Conservation (phyloP, 2,888 invertebrate genomes). For the Spodoptera exigua region DNA sequence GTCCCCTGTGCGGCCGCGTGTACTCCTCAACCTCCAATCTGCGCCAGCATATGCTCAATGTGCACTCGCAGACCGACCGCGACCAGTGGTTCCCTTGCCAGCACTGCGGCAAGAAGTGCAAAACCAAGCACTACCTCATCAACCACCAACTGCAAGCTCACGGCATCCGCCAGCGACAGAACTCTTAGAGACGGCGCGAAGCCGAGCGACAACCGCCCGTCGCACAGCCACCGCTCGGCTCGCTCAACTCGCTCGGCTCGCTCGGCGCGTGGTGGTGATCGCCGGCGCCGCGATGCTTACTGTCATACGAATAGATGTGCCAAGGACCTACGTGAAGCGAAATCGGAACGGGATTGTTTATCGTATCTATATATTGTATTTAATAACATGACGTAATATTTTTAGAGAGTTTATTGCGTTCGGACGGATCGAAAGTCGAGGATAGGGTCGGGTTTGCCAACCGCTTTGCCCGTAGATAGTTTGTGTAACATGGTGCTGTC, state of each 20-base stretch:
- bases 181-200: slow-evolving; percentile 85
- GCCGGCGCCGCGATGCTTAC: slow-evolving; percentile 38
- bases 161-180: slow-evolving; percentile 92
- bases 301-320: slow-evolving; percentile 61
- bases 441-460: slow-evolving; percentile 77
- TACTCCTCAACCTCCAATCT: slow-evolving; percentile 93
- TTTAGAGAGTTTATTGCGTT: slow-evolving; percentile 77
- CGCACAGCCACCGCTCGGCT: slow-evolving; percentile 67
- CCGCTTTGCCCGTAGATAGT: slow-evolving; percentile 58
- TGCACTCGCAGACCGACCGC: slow-evolving; percentile 92
- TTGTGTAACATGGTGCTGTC: slow-evolving; percentile 81
- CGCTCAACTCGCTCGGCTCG: slow-evolving; percentile 57
- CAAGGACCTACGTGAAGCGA: slow-evolving; percentile 63
- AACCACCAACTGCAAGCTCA: slow-evolving; percentile 93
- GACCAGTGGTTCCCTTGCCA: slow-evolving; percentile 93
- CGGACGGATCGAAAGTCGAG: slow-evolving; percentile 57
- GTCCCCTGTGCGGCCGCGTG: slow-evolving; percentile 92
- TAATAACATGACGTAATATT: slow-evolving; percentile 67
- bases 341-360: slow-evolving; percentile 55
- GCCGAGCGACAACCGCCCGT: slow-evolving; percentile 70
- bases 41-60: slow-evolving; percentile 93
- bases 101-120: slow-evolving; percentile 93
- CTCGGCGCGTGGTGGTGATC: slow-evolving; percentile 61
- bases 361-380: slow-evolving; percentile 64
- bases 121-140: slow-evolving; percentile 93